Base-by-base conservation (phyloP, 1,140 invertebrate genomes). In the Pogonomyrmex barbatus region DNA sequence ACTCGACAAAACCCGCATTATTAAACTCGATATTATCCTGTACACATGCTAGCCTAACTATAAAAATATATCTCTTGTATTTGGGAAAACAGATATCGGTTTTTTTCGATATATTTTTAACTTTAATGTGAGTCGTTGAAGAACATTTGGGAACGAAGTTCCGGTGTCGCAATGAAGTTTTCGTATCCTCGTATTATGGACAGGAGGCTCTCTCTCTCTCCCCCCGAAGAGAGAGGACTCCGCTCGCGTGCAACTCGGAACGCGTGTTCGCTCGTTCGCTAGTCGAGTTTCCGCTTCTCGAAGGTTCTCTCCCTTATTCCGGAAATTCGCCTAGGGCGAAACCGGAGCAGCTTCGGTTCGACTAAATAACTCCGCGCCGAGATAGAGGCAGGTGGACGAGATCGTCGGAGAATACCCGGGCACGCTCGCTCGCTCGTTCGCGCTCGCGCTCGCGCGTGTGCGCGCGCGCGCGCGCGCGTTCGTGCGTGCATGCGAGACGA, bases 321-420 rank as follows among this genome's bases (percentile, higher is more conserved):
- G 89, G 87, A 90, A 91, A 90, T 86, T 90, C 56, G 86, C 89
- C 86, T 86, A 88, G 65, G 50, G 89, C 88, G n/a, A 42, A 88
- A 68, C 24, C 70, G 71, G 71, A 77, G 81, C 67, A 84, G 50
- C 47, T 75, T 45, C 65, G 58, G 54, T 60, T 82, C 63, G 82
- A 75, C 81, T 88, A 82, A 90, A 90, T 90, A 90, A 90, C 89
- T 90, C 75, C 9, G 70, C 47, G 36, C 10, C 36, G 50, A 60
- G 36, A 24, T 30, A 81, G 83, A 87, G 88, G 78, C 85, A 86
- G 87, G 89, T 91, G 89, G 56, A 89, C 60, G 88, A 71, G 68
- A n/a, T 60, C 10, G 47, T 77, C 82, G 68, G 86, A 73, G 68
- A 68, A 81, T 81, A 81, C 62, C 47, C 42, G 65, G 65, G 33